Base-by-base conservation (phyloP, 2,113 vertebrate species). In the Mormyrus lacerda region DNA sequence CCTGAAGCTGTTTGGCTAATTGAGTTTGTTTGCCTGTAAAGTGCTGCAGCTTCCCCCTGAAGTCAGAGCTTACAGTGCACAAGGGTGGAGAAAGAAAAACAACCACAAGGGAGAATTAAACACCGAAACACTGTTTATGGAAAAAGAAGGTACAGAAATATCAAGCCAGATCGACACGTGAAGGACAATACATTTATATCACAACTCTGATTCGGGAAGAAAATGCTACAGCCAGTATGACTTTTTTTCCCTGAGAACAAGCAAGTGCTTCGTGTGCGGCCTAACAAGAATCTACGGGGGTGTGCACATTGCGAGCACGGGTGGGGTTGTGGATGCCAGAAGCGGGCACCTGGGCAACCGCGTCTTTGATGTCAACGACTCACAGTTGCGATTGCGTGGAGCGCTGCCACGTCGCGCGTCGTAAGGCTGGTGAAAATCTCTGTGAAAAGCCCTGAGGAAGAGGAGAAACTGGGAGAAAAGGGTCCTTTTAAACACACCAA, bases 41-140 rank as follows among this genome's bases (percentile, higher is more conserved):
- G 31, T 19, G 35, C 8, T 13, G 31, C 73, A 42, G 17, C 31
- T 7, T 79, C 73, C 19, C 15, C 35, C 73, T 8, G 35, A 35
- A 79, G 73, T 3, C 65, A 73, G 3, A 0, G 69, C 69, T 15
- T 19, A 53, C 24, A 87, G 48, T 27, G 47, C n/a, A 53, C 27
- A 39, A 17, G 39, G 27, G 24, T 19, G 24, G 19, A 39, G 15
- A 21, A 53, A 88, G 58, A 35, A 17, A 79, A 27, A 42, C 48
- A 65, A 76, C 3, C 50, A 88, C 24, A 53, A 1, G 48, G 6
- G 50, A 47, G 21, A 76, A 51, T 50, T 24, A 86, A 79, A 42
- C 27, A 42, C 4, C 31, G 31, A 90, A 92, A 90, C 39, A 88
- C 73, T 47, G 84, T 92, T 92, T 91, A 91, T 91, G 87, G 58